phyloP scores from a whole-genome alignment of 2,113 vertebrate genomes.

The Parus major region DNA sequence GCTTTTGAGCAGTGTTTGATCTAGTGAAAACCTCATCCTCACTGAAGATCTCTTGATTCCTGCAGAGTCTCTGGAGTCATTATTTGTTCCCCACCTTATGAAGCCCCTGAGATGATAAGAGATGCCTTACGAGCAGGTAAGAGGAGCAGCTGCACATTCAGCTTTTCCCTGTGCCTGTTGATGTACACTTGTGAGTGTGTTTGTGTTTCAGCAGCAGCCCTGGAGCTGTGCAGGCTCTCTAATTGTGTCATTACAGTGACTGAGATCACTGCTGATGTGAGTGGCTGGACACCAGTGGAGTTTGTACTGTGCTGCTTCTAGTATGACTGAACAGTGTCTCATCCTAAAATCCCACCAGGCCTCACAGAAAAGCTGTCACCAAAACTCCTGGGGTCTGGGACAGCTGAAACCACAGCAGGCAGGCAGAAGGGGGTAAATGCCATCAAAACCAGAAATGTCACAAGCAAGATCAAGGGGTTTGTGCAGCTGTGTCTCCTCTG shows the following conservation, averaged over 20 bases:
- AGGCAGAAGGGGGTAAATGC: neutral
- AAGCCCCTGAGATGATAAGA: neutral
- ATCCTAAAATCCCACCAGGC: neutral
- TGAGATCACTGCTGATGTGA: neutral
- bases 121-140: neutral
- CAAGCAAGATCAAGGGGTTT: fast-evolving
- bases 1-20: neutral
- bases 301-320: neutral
- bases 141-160: neutral
- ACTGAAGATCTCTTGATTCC: neutral
- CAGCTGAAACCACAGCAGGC: neutral
- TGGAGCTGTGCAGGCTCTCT: neutral
- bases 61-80: neutral
- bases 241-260: neutral
- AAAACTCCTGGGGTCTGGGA: neutral
- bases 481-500: neutral
- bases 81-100: neutral
- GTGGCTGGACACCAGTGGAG: neutral
- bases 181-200: neutral
- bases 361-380: neutral
- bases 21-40: neutral
- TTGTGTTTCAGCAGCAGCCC: neutral
- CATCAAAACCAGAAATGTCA: neutral
- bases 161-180: neutral
- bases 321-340: neutral